phyloP scores from a whole-genome alignment of 2,113 vertebrate species.

The Brachypodius melanocephalos region DNA sequence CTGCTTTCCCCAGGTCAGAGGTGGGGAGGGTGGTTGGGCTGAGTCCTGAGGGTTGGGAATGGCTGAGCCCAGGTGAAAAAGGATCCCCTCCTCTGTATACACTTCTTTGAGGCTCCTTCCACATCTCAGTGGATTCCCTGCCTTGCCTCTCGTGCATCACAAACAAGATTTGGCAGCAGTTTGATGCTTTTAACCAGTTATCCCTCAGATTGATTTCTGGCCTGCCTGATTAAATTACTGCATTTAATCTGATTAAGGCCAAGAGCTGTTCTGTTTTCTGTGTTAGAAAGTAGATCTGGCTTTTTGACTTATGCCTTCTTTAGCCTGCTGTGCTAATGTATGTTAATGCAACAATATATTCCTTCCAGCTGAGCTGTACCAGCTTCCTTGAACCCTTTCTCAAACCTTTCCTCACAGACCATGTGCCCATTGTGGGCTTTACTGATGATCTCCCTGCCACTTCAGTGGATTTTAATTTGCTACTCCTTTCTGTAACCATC shows the following conservation, averaged over 20 bases:
- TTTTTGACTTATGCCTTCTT: background rate
- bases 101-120: background rate
- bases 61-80: background rate
- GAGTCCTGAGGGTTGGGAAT: background rate
- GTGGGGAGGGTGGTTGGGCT: background rate
- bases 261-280: background rate
- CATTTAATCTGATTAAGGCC: background rate
- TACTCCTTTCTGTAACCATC: background rate
- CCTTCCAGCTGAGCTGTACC: background rate
- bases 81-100: background rate
- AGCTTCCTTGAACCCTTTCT: background rate
- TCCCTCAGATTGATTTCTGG: background rate
- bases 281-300: background rate
- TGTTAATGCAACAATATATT: background rate
- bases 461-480: background rate
- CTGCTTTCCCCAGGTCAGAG: background rate
- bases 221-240: background rate
- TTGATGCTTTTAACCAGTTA: background rate
- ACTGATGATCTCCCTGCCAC: background rate
- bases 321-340: background rate
- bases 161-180: background rate
- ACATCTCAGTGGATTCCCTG: background rate
- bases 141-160: background rate
- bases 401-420: background rate
- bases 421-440: rapidly evolving